phyloP scores from a whole-genome alignment of 2,797 vertebrate species.

The Coendou prehensilis region DNA sequence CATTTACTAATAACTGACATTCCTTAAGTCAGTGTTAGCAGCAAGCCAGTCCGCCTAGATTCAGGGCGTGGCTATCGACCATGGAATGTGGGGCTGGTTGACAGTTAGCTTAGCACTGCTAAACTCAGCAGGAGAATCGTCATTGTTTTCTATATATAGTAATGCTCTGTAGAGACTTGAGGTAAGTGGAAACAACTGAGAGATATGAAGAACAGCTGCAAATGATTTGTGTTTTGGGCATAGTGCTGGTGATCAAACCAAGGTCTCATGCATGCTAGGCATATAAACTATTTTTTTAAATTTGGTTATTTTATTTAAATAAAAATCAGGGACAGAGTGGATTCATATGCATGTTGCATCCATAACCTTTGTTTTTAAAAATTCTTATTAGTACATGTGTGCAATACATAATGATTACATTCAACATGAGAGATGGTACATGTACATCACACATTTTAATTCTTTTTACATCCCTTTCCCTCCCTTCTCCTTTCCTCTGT shows the following conservation, averaged over 20 bases:
- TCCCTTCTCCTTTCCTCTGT: not conserved
- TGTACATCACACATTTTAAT: not conserved
- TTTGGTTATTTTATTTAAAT: not conserved
- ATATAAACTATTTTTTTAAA: not conserved
- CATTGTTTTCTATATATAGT: not conserved
- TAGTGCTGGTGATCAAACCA: not conserved
- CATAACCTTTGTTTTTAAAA: not conserved
- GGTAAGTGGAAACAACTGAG: not conserved
- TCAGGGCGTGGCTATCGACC: not conserved
- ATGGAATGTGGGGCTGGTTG: not conserved
- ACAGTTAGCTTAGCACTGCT: not conserved
- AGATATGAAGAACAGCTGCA: not conserved
- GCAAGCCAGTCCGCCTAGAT: not conserved
- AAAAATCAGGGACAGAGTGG: not conserved
- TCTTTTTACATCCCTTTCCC: not conserved
- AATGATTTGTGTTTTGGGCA: not conserved
- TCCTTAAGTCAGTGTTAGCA: not conserved
- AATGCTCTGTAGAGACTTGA: not conserved
- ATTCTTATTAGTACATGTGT: not conserved
- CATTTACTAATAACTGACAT: not conserved
- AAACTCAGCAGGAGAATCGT: not conserved
- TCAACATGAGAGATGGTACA: not conserved
- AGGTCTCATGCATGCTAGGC: not conserved
- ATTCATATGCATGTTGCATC: not conserved
- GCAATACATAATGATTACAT: not conserved